Percentiles rank a stretch among this genome's conserved stretches.
phyloP scores from a whole-genome alignment of 2,113 vertebrate species.

The Melospiza georgiana region DNA sequence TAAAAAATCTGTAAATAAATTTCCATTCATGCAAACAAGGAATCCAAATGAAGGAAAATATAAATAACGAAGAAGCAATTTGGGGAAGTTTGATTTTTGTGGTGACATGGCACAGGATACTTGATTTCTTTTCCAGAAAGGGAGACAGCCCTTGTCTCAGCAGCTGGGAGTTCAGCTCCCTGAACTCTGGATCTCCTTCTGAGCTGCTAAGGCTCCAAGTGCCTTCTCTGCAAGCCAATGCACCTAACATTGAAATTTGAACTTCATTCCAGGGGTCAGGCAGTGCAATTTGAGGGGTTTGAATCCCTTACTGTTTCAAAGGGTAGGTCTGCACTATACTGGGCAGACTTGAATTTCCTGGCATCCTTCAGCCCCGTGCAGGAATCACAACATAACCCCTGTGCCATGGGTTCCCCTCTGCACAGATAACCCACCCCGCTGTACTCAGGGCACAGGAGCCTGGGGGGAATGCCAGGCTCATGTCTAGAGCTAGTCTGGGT shows the following conservation, averaged over 20 bases:
- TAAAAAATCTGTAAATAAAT: neutral
- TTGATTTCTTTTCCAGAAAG: neutral
- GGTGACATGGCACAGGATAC: neutral
- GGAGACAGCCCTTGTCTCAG: neutral
- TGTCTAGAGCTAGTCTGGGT: neutral
- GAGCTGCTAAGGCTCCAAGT: neutral
- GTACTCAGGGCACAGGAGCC: neutral
- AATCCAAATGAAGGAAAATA: neutral
- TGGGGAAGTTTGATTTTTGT: neutral
- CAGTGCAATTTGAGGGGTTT: neutral
- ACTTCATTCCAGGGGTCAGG: neutral
- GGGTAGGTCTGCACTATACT: neutral
- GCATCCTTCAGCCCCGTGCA: neutral
- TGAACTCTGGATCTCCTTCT: neutral
- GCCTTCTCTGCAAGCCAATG: neutral
- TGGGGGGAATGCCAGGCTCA: neutral
- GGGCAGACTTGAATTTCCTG: neutral
- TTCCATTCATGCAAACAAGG: neutral
- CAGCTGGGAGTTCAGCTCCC: neutral
- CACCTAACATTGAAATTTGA: neutral
- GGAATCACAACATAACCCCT: rapidly evolving
- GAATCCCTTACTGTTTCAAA: neutral
- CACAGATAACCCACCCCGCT: neutral
- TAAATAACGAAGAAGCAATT: neutral
- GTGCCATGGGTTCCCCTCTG: neutral